These are phyloP conservation scores for Psittacara wagleri DNA, from an alignment of 2,113 vertebrate species.

Conservation along the genomic window DNA sequence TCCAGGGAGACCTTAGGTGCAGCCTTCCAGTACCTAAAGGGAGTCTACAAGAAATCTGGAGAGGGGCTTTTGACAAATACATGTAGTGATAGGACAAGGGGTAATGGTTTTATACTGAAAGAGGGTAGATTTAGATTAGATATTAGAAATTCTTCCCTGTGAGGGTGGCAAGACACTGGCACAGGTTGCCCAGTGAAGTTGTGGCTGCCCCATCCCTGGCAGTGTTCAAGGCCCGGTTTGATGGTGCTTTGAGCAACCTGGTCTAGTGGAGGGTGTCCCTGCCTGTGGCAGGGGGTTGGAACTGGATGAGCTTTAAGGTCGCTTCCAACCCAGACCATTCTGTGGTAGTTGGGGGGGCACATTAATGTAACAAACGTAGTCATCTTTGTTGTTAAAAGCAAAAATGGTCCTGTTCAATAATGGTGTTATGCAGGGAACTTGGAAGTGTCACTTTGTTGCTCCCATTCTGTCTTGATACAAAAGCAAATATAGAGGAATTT, in stretches of 20 bases:
- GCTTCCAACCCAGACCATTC: not conserved
- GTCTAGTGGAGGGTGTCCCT: not conserved
- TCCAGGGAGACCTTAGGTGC: not conserved
- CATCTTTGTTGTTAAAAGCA: not conserved
- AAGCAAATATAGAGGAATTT: not conserved
- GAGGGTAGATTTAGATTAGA: not conserved
- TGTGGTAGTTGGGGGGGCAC: not conserved
- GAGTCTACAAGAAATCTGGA: not conserved
- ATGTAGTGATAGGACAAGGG: not conserved
- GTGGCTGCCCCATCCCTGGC: not conserved
- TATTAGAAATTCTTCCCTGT: not conserved
- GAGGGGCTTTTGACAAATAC: not conserved
- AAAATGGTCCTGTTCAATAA: fast-evolving
- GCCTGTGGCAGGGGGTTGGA: not conserved
- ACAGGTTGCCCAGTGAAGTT: not conserved
- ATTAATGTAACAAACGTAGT: fast-evolving
- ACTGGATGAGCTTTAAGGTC: not conserved
- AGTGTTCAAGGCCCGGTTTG: not conserved
- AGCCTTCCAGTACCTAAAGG: not conserved
- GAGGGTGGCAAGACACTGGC: not conserved
- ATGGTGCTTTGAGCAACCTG: not conserved
- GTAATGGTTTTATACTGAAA: not conserved
- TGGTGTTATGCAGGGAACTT: fast-evolving
- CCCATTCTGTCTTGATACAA: not conserved
- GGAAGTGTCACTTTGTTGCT: not conserved